Base-by-base conservation (phyloP, 1,140 invertebrate genomes). In the Euglossa dilemma region DNA sequence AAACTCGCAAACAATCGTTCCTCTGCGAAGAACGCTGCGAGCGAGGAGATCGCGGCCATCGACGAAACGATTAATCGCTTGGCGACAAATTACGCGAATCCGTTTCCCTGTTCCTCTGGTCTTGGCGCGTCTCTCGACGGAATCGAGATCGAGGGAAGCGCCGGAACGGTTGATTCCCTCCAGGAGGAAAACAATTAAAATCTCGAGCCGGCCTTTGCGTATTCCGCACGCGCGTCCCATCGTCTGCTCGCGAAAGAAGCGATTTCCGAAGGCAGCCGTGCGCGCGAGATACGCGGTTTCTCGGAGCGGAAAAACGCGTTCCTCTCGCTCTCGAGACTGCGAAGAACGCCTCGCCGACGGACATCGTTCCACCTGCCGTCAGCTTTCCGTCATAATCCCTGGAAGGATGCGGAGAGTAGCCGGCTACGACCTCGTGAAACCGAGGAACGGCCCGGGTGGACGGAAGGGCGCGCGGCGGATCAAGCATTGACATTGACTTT, bases 401-500 rank as follows among this genome's bases (percentile, higher is more conserved):
- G n/a, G 11, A 57, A 69, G 23, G 36, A 61, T 6, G 6, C 45
- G 56, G 63, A 28, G 63, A 61, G 70, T 82, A 79, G 59, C 70
- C 4, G 18, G 43, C n/a, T 23, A 25, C 14, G 69, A 56, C 47
- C 43, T n/a, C 25, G 64, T 69, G 43, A 47, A 18, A 56, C 28
- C 20, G 9, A 8, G 8, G 59, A 36, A 25, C 5, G 8, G 5
- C 5, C 8, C 45, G 54, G 25, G 18, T 0, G 54, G 47, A 36
- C n/a, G 54, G 63, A 36, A 14, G n/a, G 23, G 25, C 18, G 9
- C 23, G 25, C n/a, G 18, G 23, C 47, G 54, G 16, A 28, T 2
- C 5, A 84, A 56, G 56, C 85, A 86, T 83, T 86, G 85, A 86
- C 85, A 86, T 86, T 86, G 85, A 86, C 85, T 86, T 85, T 86